Conservation (phyloP, 2,888 invertebrate genomes). For the Balanococcus diminutus region DNA sequence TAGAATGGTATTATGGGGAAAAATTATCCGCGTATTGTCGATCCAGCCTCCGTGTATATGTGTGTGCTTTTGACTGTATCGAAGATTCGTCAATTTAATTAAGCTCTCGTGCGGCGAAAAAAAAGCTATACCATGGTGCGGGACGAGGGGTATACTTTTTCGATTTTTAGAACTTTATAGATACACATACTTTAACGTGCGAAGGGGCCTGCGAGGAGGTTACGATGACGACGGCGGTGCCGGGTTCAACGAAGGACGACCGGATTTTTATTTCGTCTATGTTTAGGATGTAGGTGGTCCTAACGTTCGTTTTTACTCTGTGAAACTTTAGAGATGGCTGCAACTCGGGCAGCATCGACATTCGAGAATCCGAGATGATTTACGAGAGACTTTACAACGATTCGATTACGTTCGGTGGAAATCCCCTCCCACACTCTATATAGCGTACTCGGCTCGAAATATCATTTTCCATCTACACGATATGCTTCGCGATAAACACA, state of each 20-base stretch:
- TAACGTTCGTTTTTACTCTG: neutral
- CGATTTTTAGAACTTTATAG: neutral
- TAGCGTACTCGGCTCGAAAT: neutral
- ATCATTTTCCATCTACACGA: neutral
- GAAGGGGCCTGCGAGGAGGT: neutral
- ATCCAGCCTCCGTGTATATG: neutral
- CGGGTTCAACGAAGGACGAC: neutral
- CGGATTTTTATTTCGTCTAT: neutral
- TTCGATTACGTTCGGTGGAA: neutral
- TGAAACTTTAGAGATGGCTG: too few relatives aligned
- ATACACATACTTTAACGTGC: too few relatives aligned
- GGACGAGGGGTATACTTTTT: neutral
- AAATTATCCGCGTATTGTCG: neutral
- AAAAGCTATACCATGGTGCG: neutral
- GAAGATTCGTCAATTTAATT: neutral
- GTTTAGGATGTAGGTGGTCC: neutral
- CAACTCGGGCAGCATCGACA: neutral
- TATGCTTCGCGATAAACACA: constrained; percentile 3
- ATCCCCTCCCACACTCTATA: too few relatives aligned
- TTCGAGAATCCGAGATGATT: neutral
- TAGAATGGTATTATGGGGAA: neutral
- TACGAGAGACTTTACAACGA: neutral
- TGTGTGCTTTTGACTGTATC: neutral
- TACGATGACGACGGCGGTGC: neutral
- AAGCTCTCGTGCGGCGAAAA: neutral